phyloP scores from a whole-genome alignment of 1,140 invertebrate genomes.

The Reticulitermes speratus region DNA sequence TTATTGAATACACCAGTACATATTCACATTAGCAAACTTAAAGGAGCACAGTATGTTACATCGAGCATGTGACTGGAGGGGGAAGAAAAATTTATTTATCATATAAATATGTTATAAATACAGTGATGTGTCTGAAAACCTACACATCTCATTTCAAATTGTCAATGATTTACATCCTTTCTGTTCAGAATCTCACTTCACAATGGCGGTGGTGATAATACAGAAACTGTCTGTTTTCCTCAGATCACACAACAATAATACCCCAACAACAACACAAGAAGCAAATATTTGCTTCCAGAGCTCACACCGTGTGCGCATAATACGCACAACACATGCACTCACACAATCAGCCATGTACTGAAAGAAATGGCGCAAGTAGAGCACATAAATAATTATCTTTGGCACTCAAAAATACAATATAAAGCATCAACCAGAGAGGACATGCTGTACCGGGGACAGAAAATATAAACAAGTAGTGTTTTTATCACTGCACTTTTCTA shows the following conservation, averaged over 20 bases:
- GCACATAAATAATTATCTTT: slow-evolving; percentile 29
- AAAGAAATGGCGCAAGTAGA: slow-evolving; percentile 6
- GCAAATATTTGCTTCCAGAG: not conserved
- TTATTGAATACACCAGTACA: slow-evolving; percentile 36
- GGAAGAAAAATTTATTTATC: slow-evolving; percentile 21
- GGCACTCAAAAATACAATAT: slow-evolving; percentile 29
- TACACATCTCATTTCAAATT: not conserved
- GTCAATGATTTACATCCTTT: slow-evolving; percentile 5
- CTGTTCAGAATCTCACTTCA: slow-evolving; percentile 4
- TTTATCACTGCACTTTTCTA: not conserved
- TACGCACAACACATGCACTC: not conserved
- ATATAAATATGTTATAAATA: slow-evolving; percentile 25
- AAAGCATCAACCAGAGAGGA: slow-evolving; percentile 25
- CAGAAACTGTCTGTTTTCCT: not conserved
- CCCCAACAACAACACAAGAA: slow-evolving; percentile 29
- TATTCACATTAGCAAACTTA: slow-evolving; percentile 35
- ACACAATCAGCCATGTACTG: not conserved
- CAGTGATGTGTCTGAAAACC: slow-evolving; percentile 17
- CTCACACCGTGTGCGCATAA: not conserved
- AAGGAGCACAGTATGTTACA: slow-evolving; percentile 34
- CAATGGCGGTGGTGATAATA: not conserved
- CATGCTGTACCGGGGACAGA: not conserved
- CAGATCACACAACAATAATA: slow-evolving; percentile 6
- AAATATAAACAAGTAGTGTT: not conserved
- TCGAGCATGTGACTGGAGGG: slow-evolving; percentile 30